Base-by-base conservation (phyloP, 2,113 vertebrate species). In the Cottus gobio region DNA sequence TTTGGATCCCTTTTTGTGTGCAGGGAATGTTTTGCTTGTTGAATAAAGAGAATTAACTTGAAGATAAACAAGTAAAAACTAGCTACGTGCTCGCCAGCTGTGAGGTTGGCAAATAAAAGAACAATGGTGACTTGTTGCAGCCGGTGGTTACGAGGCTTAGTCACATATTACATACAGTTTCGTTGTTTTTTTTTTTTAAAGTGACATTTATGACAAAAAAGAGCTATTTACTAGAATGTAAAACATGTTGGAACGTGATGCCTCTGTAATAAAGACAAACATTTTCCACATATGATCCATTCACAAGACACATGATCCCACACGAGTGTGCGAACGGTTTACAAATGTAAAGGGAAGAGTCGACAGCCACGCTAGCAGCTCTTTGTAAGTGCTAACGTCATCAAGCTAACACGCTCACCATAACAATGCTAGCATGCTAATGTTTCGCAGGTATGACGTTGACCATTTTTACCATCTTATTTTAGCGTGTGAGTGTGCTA, bases 1-100 rank as follows among this genome's bases (percentile, higher is more conserved):
- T 67, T 6, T 50, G 63, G 57, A 54, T 70, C 7, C 63, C 65
- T 61, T 39, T 72, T 58, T 56, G 54, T 4, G 16, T 28, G 63
- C 71, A 67, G 61, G 20, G 60, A 64, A 15, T 78, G 54, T 64
- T 87, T 70, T 74, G 64, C 44, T 73, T 56, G 71, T 9, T 61
- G 62, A 70, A 78, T 72, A 75, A 72, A 83, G 34, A 18, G 22
- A 80, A 82, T 84, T 79, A 75, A 87, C 80, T 50, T 39, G 34
- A 81, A 44, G 77, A 85, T 70, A 69, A 83, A 82, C 80, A 72
- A 67, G 37, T 46, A 75, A 76, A 87, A 85, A 75, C 36, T 62
- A 68, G 52, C 50, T 64, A 26, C 73, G 30, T 39, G 12, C 62
- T 76, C 56, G 61, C 79, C 71, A 79, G 79, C 87, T 87, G 80